Evolutionary conservation across 2,888 invertebrate species (phyloP), one percentile per base, ranked within the genome.

Genomic region (Perdita meconis): DNA sequence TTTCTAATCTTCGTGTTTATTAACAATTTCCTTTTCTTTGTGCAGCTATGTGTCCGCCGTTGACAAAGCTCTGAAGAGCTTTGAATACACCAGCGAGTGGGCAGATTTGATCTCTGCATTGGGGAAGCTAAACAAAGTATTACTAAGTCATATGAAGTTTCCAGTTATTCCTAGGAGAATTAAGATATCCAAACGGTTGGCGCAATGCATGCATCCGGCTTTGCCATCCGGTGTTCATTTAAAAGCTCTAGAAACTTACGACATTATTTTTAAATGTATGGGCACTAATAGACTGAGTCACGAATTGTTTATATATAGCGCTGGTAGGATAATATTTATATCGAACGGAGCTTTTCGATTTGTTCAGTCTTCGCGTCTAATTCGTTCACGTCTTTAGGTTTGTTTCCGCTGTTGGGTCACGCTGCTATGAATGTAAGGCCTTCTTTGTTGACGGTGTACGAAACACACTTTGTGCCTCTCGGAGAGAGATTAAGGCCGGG

Each of bases 11-110:
- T n/a, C n/a, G n/a, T n/a, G n/a, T n/a, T n/a, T n/a, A n/a, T n/a
- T n/a, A n/a, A n/a, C n/a, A n/a, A n/a, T n/a, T n/a, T n/a, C n/a
- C n/a, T n/a, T n/a, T n/a, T n/a, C n/a, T n/a, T n/a, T n/a, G 13
- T 89, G 10, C 80, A 94, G 93, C 78, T 95, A 96, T 92, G 96
- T 96, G 82, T 95, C 95, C 53, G 95, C 96, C 79, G 95, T 98
- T 65, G 98, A 98, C 91, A 97, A 97, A 92, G 97, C 97, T 16
- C 93, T 98, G 78, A 97, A 96, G 90, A 96, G 95, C 92, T 98
- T 98, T 93, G 98, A 98, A 89, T 96, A 96, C 90, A 97, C 97
- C n/a, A 96, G 96, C 87, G 98, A 98, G 94, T 98, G 98, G 98
- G 97, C 98, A 68, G 98, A 98, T 93, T 94, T 98, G 63, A 98